A percentile compares a stretch with the other conserved stretches of the same genome.
Conservation (phyloP, 2,888 invertebrate genomes). For the Barypeithes pellucidus region DNA sequence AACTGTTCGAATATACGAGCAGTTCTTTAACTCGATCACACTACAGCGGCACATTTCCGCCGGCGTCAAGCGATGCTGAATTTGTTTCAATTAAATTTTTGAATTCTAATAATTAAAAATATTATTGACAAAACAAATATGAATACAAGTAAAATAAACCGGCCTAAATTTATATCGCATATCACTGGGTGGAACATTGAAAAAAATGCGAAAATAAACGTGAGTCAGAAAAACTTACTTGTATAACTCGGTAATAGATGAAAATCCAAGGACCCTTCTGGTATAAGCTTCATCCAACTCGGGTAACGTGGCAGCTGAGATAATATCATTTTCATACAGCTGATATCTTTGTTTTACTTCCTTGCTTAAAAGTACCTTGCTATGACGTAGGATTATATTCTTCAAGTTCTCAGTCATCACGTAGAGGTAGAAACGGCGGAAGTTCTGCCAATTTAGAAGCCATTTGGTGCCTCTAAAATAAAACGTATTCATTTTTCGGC, state of each 20-base stretch:
- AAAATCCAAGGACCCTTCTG: conserved; percentile 84
- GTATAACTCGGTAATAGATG: conserved; percentile 85
- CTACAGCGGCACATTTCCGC: no score
- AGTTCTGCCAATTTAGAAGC: conserved; percentile 90
- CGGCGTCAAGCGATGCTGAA: no score
- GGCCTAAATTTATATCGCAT: no score
- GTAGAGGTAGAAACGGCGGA: conserved; percentile 91
- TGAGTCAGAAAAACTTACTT: conserved; percentile 64
- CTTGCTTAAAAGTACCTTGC: conserved; percentile 82
- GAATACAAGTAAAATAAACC: no score
- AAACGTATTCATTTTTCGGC: no score
- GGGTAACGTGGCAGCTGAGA: conserved; percentile 89
- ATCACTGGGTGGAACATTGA: no score
- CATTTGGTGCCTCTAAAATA: conserved; percentile 82
- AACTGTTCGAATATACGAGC: no score
- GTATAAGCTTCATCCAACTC: conserved; percentile 94
- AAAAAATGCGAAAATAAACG: no score
- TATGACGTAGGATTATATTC: conserved; percentile 88
- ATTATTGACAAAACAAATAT: no score
- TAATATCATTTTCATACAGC: conserved; percentile 86
- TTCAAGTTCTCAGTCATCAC: conserved; percentile 95
- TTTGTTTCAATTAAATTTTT: no score
- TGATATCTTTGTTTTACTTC: conserved; percentile 80
- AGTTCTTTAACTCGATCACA: no score
- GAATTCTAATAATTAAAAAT: no score